Evolutionary conservation across 1,140 invertebrate genomes (phyloP), one percentile per base, ranked within the genome.

Genomic region (Ceratitis capitata): DNA sequence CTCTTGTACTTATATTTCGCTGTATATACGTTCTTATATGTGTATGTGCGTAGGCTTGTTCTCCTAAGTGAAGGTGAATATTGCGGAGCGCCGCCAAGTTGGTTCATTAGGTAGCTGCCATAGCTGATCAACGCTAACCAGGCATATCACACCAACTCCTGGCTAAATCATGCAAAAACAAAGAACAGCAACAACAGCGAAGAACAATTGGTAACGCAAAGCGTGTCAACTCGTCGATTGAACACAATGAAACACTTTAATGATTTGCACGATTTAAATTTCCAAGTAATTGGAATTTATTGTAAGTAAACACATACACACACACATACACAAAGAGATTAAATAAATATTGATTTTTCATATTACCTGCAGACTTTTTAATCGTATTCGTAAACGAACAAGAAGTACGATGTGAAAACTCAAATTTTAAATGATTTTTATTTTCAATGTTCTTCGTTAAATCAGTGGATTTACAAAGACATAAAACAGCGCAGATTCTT

Each of bases 141-240:
- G 82, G 6, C 47, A 26, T 35, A 58, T 19, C 16, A 47, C 82
- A 58, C 82, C 82, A 86, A 88, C 58, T 58, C 29, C 53, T n/a
- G n/a, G n/a, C 56, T 82, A 32, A 45, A 84, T 84, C 35, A 58
- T 61, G n/a, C 12, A 84, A 53, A 16, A 82, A 23, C 49, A 47
- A 64, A 85, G 74, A 88, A 82, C 47, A 86, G 89, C 83, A 64
- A 47, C 39, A 78, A 78, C 2, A n/a, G n/a, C n/a, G n/a, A n/a
- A n/a, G n/a, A n/a, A n/a, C n/a, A 42, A 78, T 45, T 78, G 39
- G 32, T 32, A 78, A 78, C 45, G 32, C 45, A 49, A 86, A 61
- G 82, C 82, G 69, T 78, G 69, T 78, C 69, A 78, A 78, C 69
- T 78, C 45, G 69, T 78, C 45, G 69, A 39, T 47, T 78, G 69